Evolutionary conservation across 2,888 invertebrate genomes (phyloP).

Genomic region (Drosophila differens): DNA sequence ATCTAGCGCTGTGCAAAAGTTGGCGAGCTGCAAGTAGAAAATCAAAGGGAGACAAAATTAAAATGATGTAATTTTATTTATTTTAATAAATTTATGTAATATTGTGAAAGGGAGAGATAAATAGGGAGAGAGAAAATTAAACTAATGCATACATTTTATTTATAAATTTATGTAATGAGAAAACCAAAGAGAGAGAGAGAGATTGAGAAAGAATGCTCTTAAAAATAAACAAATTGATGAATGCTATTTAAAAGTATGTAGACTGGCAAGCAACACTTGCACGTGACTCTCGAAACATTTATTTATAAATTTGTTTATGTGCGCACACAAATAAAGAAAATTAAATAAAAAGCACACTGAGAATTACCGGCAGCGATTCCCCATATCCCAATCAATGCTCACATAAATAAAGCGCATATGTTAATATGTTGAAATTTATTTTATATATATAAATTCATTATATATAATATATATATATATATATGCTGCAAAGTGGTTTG

Average conservation of each 20-base stretch:
- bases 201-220: not conserved
- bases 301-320: slow-evolving; percentile 32
- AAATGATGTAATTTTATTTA: not conserved
- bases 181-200: not conserved
- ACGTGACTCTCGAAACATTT: slow-evolving; percentile 30
- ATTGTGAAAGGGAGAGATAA: not conserved
- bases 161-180: not conserved
- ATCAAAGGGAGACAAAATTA: not conserved
- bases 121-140: not conserved
- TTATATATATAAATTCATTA: not conserved
- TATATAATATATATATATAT: not conserved
- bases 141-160: slow-evolving; percentile 2
- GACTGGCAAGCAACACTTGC: slow-evolving; percentile 5
- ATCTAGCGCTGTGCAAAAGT: slow-evolving; percentile 46
- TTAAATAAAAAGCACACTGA: not conserved
- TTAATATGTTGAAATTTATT: slow-evolving; percentile 10
- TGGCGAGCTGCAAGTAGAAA: slow-evolving; percentile 54
- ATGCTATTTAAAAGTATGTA: slow-evolving; percentile 12
- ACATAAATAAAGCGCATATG: slow-evolving; percentile 18
- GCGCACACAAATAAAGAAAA: not conserved
- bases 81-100: not conserved
- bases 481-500: slow-evolving; percentile 10
- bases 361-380: not conserved
- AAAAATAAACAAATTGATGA: not conserved
- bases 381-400: slow-evolving; percentile 3